phyloP scores from a whole-genome alignment of 1,140 invertebrate species.

The Ylistrum balloti region DNA sequence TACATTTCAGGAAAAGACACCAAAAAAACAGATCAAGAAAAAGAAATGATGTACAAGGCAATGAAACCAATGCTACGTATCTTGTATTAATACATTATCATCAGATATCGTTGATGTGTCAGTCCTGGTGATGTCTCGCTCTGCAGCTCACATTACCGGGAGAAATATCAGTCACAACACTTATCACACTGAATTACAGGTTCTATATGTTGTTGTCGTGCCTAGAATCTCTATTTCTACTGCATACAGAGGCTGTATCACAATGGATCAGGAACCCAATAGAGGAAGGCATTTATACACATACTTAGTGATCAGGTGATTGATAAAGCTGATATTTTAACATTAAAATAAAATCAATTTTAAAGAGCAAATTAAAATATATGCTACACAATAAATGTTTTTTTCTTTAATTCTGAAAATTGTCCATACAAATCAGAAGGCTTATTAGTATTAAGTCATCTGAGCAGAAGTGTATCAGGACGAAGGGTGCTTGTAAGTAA shows the following conservation, averaged over 20 bases:
- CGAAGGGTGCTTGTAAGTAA: too few species aligned
- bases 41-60: background rate
- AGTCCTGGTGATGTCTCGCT: too few species aligned
- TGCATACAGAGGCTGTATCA: background rate
- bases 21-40: background rate
- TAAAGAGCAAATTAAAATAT: background rate
- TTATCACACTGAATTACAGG: too few species aligned
- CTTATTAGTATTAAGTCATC: too few species aligned
- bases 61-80: background rate
- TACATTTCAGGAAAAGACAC: background rate
- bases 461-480: too few species aligned
- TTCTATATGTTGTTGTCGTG: too few species aligned
- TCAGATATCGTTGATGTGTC: too few species aligned
- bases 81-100: too few species aligned
- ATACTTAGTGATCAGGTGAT: background rate
- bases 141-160: too few species aligned
- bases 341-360: background rate
- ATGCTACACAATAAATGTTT: background rate
- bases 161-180: too few species aligned
- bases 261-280: background rate
- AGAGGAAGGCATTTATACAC: background rate
- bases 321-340: background rate
- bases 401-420: background rate
- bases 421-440: background rate
- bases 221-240: too few species aligned